Evolutionary conservation across 1,140 invertebrate genomes (phyloP).

Genomic region (Rhyzopertha dominica): DNA sequence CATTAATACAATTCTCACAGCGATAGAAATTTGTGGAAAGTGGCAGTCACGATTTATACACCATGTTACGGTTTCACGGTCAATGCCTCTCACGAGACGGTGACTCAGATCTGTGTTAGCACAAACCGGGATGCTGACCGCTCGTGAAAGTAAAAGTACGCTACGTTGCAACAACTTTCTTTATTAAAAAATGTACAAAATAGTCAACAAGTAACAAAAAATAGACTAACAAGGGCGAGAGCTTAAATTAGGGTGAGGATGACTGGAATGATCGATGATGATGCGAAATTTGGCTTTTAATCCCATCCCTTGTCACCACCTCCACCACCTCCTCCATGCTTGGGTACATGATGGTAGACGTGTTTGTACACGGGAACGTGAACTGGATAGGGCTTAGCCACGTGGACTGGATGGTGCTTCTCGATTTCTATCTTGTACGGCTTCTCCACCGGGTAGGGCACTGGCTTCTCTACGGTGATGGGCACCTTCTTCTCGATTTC

Average conservation of each 20-base stretch:
- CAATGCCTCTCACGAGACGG: no score
- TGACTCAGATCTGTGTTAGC: no score
- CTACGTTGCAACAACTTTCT: conserved; percentile 8
- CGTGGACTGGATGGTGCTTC: conserved; percentile 69
- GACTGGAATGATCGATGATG: conserved; percentile 1
- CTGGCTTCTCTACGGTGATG: conserved; percentile 69
- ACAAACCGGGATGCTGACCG: conserved; percentile 10
- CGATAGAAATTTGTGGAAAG: no score
- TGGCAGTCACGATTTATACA: no score
- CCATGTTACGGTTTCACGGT: conserved; percentile 21
- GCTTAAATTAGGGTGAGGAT: not conserved
- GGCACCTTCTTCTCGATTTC: conserved; percentile 69
- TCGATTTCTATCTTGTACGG: conserved; percentile 73
- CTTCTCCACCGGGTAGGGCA: conserved; percentile 70
- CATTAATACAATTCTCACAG: no score
- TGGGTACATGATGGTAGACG: conserved; percentile 53
- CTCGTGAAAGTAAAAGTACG: conserved; percentile 22
- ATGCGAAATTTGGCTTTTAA: conserved; percentile 18
- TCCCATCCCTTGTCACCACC: conserved; percentile 24
- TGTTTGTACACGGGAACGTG: conserved; percentile 77
- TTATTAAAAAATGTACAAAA: conserved; percentile 17
- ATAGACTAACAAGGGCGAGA: conserved; percentile 14
- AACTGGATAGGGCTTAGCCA: conserved; percentile 68
- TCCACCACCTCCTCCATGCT: conserved; percentile 26
- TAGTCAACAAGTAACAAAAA: conserved; percentile 17